A percentile compares a stretch with the other conserved stretches of the same genome.
Evolutionary conservation across 2,797 vertebrate species (phyloP).

Genomic region (Chaunax sp.): DNA sequence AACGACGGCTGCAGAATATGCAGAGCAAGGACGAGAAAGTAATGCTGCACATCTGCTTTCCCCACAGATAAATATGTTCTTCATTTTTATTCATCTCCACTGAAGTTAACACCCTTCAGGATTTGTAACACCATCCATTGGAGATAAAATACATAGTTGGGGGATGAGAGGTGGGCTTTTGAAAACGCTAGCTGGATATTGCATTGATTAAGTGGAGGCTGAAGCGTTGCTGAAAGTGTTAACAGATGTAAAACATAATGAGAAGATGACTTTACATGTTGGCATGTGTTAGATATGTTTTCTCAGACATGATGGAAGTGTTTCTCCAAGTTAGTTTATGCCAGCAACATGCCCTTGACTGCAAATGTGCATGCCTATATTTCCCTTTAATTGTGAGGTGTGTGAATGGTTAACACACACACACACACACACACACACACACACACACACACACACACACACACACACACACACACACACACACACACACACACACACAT

Average conservation of each 20-base stretch:
- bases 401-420: constrained; percentile 57
- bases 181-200: constrained; percentile 66
- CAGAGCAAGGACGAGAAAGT: constrained; percentile 53
- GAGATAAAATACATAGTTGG: constrained; percentile 55
- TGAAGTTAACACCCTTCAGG: constrained; percentile 64
- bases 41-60: constrained; percentile 27
- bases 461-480: constrained; percentile 5
- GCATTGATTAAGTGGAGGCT: constrained; percentile 36
- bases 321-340: constrained; percentile 8
- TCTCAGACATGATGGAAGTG: constrained; percentile 29
- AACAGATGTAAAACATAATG: constrained; percentile 27
- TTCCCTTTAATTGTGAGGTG: constrained; percentile 67
- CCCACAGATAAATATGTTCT: constrained; percentile 72
- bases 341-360: constrained; percentile 42
- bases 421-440: constrained; percentile 10
- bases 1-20: constrained; percentile 52
- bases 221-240: constrained; percentile 34
- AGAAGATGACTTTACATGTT: constrained; percentile 22
- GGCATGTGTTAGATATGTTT: constrained; percentile 21
- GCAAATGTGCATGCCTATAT: constrained; percentile 45
- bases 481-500: constrained; percentile 10
- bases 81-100: constrained; percentile 69
- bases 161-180: constrained; percentile 18
- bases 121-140: constrained; percentile 68
- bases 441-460: constrained; percentile 1